Percentiles rank a stretch among this genome's conserved stretches.
These are phyloP conservation scores for Luidia sarsii DNA, from an alignment of 53 echinoderm and acorn worm species.

Conservation along the genomic window DNA sequence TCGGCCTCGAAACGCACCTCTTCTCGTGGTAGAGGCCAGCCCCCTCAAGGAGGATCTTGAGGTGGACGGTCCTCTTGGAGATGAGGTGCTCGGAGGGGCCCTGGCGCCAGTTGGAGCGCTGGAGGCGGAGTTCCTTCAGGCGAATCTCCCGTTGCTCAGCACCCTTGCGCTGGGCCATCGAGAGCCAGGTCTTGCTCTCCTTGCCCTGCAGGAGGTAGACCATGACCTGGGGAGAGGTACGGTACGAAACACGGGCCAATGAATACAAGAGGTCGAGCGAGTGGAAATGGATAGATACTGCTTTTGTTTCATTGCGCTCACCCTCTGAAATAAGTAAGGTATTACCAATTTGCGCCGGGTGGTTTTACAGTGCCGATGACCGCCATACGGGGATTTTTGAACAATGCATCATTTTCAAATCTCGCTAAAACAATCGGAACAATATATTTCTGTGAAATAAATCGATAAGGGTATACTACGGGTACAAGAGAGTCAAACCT, in stretches of 20 bases:
- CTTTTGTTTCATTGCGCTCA: too few species aligned
- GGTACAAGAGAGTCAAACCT: too few species aligned
- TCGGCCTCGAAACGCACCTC: constrained; percentile 63
- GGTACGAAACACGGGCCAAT: not conserved
- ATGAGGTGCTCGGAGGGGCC: constrained; percentile 68
- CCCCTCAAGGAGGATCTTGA: constrained; percentile 89
- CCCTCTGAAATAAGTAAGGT: too few species aligned
- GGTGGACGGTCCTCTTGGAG: constrained; percentile 69
- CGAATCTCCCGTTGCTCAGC: constrained; percentile 70
- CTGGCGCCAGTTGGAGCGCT: constrained; percentile 86
- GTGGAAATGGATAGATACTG: too few species aligned
- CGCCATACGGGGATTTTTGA: too few species aligned
- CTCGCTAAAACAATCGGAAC: too few species aligned
- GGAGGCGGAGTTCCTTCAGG: constrained; percentile 70
- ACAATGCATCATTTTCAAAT: too few species aligned
- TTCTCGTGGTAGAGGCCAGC: constrained; percentile 85
- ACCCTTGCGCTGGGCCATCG: constrained; percentile 66
- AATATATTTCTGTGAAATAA: too few species aligned
- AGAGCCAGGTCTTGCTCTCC: constrained; percentile 78
- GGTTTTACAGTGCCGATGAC: too few species aligned
- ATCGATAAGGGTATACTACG: too few species aligned
- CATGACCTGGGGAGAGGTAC: constrained; percentile 80
- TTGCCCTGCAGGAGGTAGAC: constrained; percentile 90
- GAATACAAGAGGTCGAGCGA: too few species aligned
- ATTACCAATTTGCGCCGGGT: too few species aligned